Conservation (phyloP, 2,797 vertebrate species). For the Hydrocynus forskahlii region DNA sequence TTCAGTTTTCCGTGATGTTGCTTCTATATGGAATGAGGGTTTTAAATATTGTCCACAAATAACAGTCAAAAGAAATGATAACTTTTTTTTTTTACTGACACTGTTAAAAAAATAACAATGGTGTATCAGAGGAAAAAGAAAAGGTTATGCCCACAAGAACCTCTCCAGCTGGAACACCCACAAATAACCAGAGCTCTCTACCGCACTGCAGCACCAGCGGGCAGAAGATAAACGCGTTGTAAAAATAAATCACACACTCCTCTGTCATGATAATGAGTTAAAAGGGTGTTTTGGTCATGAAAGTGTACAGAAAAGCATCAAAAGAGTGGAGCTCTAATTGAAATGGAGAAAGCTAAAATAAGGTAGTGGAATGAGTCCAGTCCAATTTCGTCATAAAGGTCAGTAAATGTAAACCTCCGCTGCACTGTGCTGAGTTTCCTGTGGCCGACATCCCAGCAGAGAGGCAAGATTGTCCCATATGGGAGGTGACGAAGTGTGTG, state of each 20-base stretch:
- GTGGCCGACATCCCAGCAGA: constrained; percentile 1
- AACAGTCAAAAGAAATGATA: too few species aligned
- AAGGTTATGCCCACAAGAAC: not conserved
- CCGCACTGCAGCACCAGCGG: not conserved
- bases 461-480: constrained; percentile 7
- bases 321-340: not conserved
- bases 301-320: not conserved
- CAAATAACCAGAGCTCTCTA: not conserved
- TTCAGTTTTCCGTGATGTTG: too few species aligned
- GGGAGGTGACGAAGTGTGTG: constrained; percentile 11
- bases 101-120: not conserved
- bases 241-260: not conserved
- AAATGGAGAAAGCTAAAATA: constrained; percentile 4
- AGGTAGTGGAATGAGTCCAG: not conserved
- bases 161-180: not conserved
- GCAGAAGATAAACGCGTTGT: not conserved
- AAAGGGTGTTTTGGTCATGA: not conserved
- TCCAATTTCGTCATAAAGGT: not conserved
- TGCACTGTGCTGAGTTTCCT: not conserved
- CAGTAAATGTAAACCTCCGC: not conserved
- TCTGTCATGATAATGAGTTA: not conserved
- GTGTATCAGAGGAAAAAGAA: not conserved
- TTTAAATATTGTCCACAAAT: too few species aligned
- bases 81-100: too few species aligned
- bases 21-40: too few species aligned